Base-by-base conservation (phyloP, 1,140 invertebrate genomes). In the Ectropis grisescens region DNA sequence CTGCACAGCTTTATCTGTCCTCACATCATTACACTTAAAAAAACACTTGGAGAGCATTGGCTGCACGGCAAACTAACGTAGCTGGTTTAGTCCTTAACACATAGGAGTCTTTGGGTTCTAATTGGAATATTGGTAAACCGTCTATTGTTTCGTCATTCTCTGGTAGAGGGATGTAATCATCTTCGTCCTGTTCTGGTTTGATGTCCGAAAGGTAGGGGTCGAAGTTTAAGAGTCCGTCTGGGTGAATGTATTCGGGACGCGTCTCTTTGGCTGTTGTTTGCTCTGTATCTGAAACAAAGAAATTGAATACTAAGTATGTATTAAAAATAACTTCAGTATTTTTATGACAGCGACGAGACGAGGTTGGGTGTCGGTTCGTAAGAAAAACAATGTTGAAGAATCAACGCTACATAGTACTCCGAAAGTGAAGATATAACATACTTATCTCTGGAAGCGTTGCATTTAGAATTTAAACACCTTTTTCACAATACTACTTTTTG, bases 71-170 rank as follows among this genome's bases (percentile, higher is more conserved):
- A 11, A 89, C 87, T 13, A 98, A 82, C 0, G 88, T 90, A 0
- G 93, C 94, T 6, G 94, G 91, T 57, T 94, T 93, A 59, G 90
- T 93, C 60, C 93, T 93, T 8, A 96, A 88, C 19, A 96, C 93
- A 76, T 90, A 97, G 1, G 91, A 87, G 65, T 93, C 89, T 54
- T 93, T 86, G 1, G 95, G 95, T 59, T 96, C 93, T 29, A 89
- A 85, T 12, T 95, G 81, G 65, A 97, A 97, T 43, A 93, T 88
- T 1, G 94, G 94, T 15, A 93, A 74, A 67, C 40, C 84, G 28
- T 85, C 82, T 39, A 85, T 84, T 2, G 82, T 70, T 34, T 81
- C 79, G 14, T 76, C 69, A 37, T 75, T 76, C 42, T 75, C 71
- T 41, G 70, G 71, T 28, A 76, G 37, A 1, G 75, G 75, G 37